phyloP scores from a whole-genome alignment of 1,140 invertebrate species.

The Phthorimaea operculella region DNA sequence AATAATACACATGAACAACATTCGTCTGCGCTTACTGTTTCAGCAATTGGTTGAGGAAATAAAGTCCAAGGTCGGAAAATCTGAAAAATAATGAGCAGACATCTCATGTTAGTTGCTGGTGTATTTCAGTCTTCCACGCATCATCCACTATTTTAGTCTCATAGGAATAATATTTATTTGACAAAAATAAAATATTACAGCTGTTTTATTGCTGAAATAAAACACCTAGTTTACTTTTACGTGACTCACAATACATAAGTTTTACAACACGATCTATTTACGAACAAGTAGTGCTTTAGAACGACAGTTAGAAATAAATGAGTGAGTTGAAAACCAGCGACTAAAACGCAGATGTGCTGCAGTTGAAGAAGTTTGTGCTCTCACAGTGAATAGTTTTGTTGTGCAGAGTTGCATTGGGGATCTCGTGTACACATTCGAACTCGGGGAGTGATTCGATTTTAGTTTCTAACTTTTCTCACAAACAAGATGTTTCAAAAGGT shows the following conservation, averaged over 20 bases:
- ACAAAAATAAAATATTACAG: too few relatives aligned
- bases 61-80: slow-evolving; percentile 65
- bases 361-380: background rate
- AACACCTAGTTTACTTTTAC: too few relatives aligned
- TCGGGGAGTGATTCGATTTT: background rate
- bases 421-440: too few relatives aligned
- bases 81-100: slow-evolving; percentile 66
- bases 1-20: slow-evolving; percentile 61
- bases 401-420: too few relatives aligned
- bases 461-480: background rate
- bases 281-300: too few relatives aligned
- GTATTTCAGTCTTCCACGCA: slow-evolving; percentile 31
- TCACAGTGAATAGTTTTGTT: background rate
- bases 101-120: slow-evolving; percentile 53
- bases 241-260: background rate
- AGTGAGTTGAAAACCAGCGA: slow-evolving; percentile 37
- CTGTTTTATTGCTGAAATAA: too few relatives aligned
- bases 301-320: slow-evolving; percentile 4
- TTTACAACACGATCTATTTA: too few relatives aligned
- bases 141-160: too few relatives aligned
- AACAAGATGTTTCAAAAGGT: background rate
- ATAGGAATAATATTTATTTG: too few relatives aligned
- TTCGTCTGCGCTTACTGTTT: slow-evolving; percentile 64
- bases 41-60: slow-evolving; percentile 62
- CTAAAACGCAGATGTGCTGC: slow-evolving; percentile 23